These are phyloP conservation scores for Mionectes olivaceus DNA, from an alignment of 2,797 vertebrate species.

Conservation along the genomic window DNA sequence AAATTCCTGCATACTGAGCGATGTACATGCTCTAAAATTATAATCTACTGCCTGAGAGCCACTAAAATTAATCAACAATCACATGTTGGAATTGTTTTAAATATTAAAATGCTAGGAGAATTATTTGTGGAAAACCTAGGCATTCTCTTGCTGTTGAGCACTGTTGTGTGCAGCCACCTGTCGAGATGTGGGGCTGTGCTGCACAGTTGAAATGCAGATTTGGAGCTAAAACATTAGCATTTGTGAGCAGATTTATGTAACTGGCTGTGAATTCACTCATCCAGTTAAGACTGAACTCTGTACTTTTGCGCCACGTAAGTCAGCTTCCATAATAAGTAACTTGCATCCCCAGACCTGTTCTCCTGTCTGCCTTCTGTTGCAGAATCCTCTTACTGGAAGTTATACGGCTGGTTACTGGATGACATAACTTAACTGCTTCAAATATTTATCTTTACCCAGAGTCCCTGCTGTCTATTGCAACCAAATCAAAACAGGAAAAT, in stretches of 20 bases:
- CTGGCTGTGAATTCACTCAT: background rate
- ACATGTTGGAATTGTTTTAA: background rate
- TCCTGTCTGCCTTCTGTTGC: background rate
- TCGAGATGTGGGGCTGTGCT: background rate
- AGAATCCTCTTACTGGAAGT: background rate
- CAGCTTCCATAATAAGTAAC: background rate
- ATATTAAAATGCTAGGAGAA: background rate
- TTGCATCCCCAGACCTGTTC: background rate
- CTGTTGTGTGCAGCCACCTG: background rate
- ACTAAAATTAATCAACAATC: conserved; percentile 8
- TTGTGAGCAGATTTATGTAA: background rate
- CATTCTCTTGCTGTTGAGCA: accelerated
- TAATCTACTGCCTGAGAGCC: conserved; percentile 24
- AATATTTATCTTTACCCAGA: background rate
- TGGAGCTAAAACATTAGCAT: background rate
- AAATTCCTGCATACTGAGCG: conserved; percentile 19
- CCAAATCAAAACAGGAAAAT: background rate
- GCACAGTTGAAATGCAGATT: background rate
- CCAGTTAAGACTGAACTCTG: background rate
- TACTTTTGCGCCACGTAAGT: background rate
- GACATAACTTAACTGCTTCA: background rate
- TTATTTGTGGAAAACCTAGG: background rate
- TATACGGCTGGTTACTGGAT: background rate
- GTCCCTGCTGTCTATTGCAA: background rate
- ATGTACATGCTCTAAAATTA: background rate